These are phyloP conservation scores for Drosophila algonquin DNA, from an alignment of 2,888 invertebrate genomes.

Conservation along the genomic window DNA sequence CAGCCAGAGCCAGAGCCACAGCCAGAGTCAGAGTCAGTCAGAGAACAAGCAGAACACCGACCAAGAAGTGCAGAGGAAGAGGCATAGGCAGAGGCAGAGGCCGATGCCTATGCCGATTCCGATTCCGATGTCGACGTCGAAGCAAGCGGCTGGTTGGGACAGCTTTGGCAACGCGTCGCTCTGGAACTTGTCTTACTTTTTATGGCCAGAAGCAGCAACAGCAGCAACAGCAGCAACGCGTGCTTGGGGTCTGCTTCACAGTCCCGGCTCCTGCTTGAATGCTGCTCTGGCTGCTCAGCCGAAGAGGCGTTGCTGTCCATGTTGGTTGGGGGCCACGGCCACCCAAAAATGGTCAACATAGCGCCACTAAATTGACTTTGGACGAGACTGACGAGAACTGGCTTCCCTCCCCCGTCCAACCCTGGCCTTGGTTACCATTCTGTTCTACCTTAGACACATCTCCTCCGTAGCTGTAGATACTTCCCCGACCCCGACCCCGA, in stretches of 20 bases:
- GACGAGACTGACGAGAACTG: slow-evolving; percentile 25
- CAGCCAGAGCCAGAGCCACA: background rate
- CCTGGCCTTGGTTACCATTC: slow-evolving; percentile 6
- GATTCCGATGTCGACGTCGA: background rate
- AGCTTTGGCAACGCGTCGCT: slow-evolving; percentile 70
- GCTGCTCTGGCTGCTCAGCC: background rate
- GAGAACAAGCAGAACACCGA: slow-evolving; percentile 4
- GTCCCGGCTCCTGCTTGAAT: slow-evolving; percentile 10
- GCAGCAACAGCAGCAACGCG: slow-evolving; percentile 52
- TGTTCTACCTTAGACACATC: background rate
- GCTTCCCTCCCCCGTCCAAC: slow-evolving; percentile 8
- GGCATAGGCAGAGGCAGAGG: too few relatives aligned
- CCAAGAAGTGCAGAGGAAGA: background rate
- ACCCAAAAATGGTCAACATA: slow-evolving; percentile 76
- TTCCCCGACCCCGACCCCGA: slow-evolving; percentile 1
- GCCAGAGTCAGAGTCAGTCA: slow-evolving; percentile 5
- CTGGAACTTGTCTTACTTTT: slow-evolving; percentile 76
- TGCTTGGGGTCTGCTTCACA: slow-evolving; percentile 44
- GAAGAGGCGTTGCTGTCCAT: slow-evolving; percentile 48
- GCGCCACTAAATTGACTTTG: slow-evolving; percentile 68
- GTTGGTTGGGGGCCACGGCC: slow-evolving; percentile 47
- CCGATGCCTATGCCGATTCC: too few relatives aligned
- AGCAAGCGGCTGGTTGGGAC: slow-evolving; percentile 35
- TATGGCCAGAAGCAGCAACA: slow-evolving; percentile 60
- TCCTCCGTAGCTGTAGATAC: slow-evolving; percentile 9